Percentiles rank a stretch among this genome's conserved stretches.
Evolutionary conservation across 2,113 vertebrate species (phyloP).

Genomic region (Taxidea taxus): DNA sequence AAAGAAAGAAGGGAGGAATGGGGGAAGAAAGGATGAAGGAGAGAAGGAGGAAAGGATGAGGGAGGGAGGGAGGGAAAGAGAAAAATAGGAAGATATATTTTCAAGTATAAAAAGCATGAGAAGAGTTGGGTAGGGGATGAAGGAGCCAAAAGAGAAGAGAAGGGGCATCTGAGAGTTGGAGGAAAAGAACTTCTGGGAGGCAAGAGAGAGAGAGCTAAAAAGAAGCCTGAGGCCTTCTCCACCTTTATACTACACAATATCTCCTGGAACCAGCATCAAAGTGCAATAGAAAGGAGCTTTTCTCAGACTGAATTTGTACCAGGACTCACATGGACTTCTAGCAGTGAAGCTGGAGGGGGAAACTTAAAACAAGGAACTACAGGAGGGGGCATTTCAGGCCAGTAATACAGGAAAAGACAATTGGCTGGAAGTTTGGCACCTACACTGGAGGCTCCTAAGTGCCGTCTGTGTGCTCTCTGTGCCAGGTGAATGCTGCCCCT

Average conservation of each 20-base stretch:
- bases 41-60: fast-evolving
- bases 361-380: neutral
- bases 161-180: neutral
- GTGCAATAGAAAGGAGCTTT: neutral
- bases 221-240: neutral
- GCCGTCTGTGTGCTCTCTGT: neutral
- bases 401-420: neutral
- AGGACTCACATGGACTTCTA: neutral
- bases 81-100: neutral
- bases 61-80: neutral
- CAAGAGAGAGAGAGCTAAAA: neutral
- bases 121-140: neutral
- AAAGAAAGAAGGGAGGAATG: neutral
- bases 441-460: neutral
- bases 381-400: neutral
- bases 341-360: neutral
- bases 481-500: neutral
- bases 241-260: neutral
- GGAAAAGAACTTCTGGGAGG: neutral
- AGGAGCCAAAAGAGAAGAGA: neutral
- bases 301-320: neutral
- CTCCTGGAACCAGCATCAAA: neutral
- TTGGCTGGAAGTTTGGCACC: neutral
- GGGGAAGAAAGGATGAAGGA: neutral
- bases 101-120: neutral